A percentile compares a stretch with the other conserved stretches of the same genome.
phyloP scores from a whole-genome alignment of 2,797 vertebrate species.

The Coluber constrictor region DNA sequence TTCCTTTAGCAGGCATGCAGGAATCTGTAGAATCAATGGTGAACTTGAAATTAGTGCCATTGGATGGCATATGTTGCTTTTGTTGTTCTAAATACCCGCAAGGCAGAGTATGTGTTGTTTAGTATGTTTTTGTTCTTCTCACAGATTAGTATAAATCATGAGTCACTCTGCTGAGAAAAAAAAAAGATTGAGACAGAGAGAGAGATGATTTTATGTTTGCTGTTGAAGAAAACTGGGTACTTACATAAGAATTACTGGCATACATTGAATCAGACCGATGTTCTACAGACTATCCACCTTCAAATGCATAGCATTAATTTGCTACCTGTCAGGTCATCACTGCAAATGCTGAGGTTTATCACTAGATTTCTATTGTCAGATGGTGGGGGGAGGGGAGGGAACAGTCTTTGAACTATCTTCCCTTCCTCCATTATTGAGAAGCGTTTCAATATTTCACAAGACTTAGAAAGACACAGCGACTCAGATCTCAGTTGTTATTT shows the following conservation, averaged over 20 bases:
- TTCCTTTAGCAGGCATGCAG: slow-evolving; percentile 45
- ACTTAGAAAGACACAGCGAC: background rate
- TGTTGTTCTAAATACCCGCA: slow-evolving; percentile 42
- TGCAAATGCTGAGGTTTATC: background rate
- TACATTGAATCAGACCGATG: background rate
- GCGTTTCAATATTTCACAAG: background rate
- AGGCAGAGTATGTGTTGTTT: slow-evolving; percentile 9
- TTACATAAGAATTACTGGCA: slow-evolving; percentile 16
- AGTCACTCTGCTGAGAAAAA: background rate
- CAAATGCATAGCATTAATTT: background rate
- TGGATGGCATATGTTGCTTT: background rate
- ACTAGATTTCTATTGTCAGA: background rate
- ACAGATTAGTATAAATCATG: background rate
- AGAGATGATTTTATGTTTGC: background rate
- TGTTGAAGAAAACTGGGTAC: background rate
- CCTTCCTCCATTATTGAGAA: background rate
- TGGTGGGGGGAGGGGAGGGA: background rate
- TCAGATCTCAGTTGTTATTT: background rate
- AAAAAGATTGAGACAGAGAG: background rate
- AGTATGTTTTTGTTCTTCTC: background rate
- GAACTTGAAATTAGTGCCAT: slow-evolving; percentile 43
- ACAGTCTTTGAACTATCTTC: background rate
- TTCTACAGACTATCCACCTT: background rate
- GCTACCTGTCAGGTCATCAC: background rate
- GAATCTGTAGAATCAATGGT: slow-evolving; percentile 44